A percentile compares a stretch with the other conserved stretches of the same genome.
Conservation (phyloP, 2,797 vertebrate genomes). For the Crypturellus tataupa region DNA sequence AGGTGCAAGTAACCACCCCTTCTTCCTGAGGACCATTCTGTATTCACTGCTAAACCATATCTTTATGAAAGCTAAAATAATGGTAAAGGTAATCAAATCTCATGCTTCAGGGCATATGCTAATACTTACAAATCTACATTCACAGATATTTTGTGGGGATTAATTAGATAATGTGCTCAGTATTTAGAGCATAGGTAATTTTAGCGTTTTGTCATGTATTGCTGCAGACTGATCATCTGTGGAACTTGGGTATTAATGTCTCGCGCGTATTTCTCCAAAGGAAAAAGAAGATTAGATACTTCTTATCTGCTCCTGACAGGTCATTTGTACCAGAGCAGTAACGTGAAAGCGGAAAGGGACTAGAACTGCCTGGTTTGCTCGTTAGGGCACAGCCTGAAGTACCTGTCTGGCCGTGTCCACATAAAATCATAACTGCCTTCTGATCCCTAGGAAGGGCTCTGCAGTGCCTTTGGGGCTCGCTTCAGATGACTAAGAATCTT, state of each 20-base stretch:
- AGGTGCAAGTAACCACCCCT: background rate
- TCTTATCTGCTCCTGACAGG: background rate
- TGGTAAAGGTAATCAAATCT: constrained; percentile 48
- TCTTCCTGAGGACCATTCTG: background rate
- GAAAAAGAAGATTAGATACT: background rate
- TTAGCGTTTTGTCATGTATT: background rate
- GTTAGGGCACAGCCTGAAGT: background rate
- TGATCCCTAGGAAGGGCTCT: background rate
- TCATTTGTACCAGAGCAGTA: background rate
- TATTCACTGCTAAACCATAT: background rate
- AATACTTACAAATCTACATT: constrained; percentile 44
- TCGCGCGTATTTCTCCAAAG: background rate
- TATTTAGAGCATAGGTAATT: background rate
- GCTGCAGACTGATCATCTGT: background rate
- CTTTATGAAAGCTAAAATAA: constrained; percentile 33
- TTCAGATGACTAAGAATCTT: background rate
- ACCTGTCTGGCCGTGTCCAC: background rate
- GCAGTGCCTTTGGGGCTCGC: background rate
- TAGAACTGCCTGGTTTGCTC: background rate
- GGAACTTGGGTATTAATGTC: constrained; percentile 17
- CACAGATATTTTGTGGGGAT: background rate
- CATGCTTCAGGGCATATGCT: constrained; percentile 33
- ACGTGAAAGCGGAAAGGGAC: background rate
- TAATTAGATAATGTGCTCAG: constrained; percentile 37
- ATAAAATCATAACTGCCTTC: background rate